These are phyloP conservation scores for Aphis gossypii DNA, from an alignment of 1,140 invertebrate genomes.

Conservation along the genomic window DNA sequence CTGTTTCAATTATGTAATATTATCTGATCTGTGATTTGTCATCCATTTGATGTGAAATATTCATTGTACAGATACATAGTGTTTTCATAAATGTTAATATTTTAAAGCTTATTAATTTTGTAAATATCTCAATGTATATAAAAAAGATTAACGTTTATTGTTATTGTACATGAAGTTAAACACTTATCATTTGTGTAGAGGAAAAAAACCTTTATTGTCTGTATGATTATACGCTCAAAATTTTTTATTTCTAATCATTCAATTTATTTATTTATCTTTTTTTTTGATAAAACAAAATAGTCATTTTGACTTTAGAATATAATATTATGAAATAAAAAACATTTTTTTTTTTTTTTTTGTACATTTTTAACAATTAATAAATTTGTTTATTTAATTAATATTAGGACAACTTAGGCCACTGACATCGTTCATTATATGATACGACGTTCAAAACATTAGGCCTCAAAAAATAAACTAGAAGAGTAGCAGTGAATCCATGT, in stretches of 20 bases:
- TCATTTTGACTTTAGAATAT: not conserved
- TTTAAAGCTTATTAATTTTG: constrained; percentile 1
- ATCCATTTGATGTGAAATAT: constrained; percentile 20
- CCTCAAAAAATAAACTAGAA: constrained; percentile 15
- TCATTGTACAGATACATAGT: not conserved
- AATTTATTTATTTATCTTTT: not conserved
- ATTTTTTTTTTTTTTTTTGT: constrained; percentile 15
- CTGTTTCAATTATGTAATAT: constrained; percentile 39
- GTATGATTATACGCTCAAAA: not conserved
- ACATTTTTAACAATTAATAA: not conserved
- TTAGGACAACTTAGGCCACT: constrained; percentile 31
- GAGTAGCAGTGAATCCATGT: constrained; percentile 14
- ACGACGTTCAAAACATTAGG: constrained; percentile 35
- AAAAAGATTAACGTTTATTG: not conserved
- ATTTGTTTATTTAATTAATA: not conserved
- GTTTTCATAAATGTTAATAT: not conserved
- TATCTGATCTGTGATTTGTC: constrained; percentile 54
- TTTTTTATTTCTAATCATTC: constrained; percentile 25
- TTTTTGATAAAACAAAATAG: constrained; percentile 31
- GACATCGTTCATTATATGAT: constrained; percentile 39
- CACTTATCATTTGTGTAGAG: not conserved
- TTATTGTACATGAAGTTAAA: constrained; percentile 13
- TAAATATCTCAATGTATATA: constrained; percentile 11
- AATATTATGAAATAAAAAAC: constrained; percentile 24
- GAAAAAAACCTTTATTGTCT: not conserved